phyloP scores from a whole-genome alignment of 2,113 vertebrate genomes.

The Rhineura floridana region DNA sequence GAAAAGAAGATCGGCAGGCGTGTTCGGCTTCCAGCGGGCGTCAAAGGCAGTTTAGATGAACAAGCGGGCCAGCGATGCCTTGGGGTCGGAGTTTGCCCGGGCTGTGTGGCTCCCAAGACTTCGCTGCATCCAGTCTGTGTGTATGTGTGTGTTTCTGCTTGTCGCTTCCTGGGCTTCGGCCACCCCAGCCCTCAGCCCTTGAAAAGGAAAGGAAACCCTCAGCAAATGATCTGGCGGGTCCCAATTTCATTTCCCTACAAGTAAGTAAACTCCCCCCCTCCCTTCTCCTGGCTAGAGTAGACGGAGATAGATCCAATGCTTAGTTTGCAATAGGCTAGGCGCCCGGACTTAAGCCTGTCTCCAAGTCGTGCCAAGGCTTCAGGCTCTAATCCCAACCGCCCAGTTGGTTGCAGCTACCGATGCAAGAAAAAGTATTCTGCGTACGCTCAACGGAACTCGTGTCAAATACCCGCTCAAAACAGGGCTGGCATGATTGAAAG shows the following conservation, averaged over 20 bases:
- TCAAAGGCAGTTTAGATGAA: neutral
- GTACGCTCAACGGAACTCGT: neutral
- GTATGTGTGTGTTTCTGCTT: neutral
- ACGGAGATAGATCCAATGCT: neutral
- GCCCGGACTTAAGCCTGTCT: neutral
- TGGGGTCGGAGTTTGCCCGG: neutral
- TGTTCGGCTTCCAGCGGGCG: neutral
- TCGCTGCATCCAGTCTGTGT: neutral
- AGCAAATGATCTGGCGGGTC: neutral
- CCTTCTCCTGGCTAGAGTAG: neutral
- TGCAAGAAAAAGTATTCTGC: neutral
- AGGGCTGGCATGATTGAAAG: neutral
- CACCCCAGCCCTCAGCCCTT: too few species aligned
- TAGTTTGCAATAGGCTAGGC: neutral
- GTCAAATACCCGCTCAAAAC: neutral
- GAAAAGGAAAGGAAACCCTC: neutral
- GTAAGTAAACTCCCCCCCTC: neutral
- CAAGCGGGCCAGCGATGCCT: neutral
- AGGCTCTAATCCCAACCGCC: too few species aligned
- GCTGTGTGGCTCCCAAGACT: neutral
- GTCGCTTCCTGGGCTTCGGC: neutral
- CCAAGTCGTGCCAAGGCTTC: neutral
- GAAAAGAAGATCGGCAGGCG: neutral
- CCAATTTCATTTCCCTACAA: neutral
- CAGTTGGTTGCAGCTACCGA: too few species aligned